These are phyloP conservation scores for Epizoanthus ramosus DNA, from an alignment of 92 coral and sea anemone genomes.

Conservation along the genomic window DNA sequence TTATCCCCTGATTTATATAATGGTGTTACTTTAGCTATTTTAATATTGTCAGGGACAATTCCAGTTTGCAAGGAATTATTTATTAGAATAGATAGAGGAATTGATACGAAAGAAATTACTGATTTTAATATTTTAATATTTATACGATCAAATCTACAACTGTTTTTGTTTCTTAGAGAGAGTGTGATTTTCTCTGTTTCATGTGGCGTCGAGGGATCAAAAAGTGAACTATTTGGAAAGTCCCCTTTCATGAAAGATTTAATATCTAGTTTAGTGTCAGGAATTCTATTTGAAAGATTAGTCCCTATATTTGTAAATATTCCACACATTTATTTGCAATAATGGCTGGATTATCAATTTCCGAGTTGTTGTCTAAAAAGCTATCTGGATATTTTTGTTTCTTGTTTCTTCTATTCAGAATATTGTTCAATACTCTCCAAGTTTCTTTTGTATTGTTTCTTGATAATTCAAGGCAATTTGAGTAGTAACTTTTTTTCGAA, in stretches of 20 bases:
- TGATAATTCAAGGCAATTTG: constrained; percentile 29
- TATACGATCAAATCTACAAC: background rate
- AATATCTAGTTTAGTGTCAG: constrained; percentile 3
- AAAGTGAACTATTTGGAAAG: background rate
- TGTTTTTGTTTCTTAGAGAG: constrained; percentile 9
- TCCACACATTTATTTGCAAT: constrained; percentile 31
- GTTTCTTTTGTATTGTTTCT: constrained; percentile 26
- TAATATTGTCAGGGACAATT: background rate
- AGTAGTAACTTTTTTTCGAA: constrained; percentile 18
- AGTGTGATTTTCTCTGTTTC: background rate
- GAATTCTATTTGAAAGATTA: background rate
- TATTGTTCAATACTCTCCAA: constrained; percentile 35
- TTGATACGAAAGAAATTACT: background rate
- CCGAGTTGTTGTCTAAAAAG: constrained; percentile 2
- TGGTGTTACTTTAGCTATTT: constrained; percentile 5
- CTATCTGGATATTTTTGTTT: constrained; percentile 29
- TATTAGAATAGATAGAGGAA: background rate
- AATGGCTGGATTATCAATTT: background rate
- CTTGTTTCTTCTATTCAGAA: constrained; percentile 16
- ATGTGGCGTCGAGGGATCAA: constrained; percentile 1
- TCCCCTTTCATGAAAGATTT: constrained; percentile 4
- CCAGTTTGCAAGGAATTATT: background rate
- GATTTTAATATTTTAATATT: background rate
- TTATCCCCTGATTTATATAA: constrained; percentile 6
- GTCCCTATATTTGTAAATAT: constrained; percentile 5